Conservation (phyloP, 1,140 invertebrate species). For the Heliconius hewitsoni region DNA sequence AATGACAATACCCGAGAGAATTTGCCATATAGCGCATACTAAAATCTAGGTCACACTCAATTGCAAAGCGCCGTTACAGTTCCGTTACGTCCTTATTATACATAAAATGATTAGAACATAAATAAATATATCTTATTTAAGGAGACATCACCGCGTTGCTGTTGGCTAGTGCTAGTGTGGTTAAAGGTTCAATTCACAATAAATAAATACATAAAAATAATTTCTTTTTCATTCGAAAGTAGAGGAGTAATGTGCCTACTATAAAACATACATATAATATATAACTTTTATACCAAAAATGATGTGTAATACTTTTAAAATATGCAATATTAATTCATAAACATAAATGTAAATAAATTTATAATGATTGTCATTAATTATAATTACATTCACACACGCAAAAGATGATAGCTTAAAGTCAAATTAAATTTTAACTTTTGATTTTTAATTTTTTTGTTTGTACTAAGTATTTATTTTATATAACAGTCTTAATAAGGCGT, state of each 20-base stretch:
- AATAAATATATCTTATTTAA: neutral
- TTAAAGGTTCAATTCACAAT: too few relatives aligned
- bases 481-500: neutral
- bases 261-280: neutral
- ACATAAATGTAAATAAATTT: constrained; percentile 1
- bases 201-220: too few relatives aligned
- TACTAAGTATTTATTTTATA: neutral
- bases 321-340: neutral
- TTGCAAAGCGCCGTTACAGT: neutral
- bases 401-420: neutral
- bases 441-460: constrained; percentile 1
- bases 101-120: neutral
- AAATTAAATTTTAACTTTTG: neutral
- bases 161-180: too few relatives aligned
- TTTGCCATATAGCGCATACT: constrained; percentile 8
- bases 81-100: constrained; percentile 4
- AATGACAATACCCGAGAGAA: neutral
- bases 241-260: too few relatives aligned
- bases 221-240: too few relatives aligned
- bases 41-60: constrained; percentile 3
- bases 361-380: neutral
- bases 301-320: neutral
- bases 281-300: neutral
- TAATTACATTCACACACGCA: neutral
- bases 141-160: too few relatives aligned